Percentiles rank a stretch among this genome's conserved stretches.
These are phyloP conservation scores for Drosophila truncata DNA, from an alignment of 1,140 invertebrate genomes.

Conservation along the genomic window DNA sequence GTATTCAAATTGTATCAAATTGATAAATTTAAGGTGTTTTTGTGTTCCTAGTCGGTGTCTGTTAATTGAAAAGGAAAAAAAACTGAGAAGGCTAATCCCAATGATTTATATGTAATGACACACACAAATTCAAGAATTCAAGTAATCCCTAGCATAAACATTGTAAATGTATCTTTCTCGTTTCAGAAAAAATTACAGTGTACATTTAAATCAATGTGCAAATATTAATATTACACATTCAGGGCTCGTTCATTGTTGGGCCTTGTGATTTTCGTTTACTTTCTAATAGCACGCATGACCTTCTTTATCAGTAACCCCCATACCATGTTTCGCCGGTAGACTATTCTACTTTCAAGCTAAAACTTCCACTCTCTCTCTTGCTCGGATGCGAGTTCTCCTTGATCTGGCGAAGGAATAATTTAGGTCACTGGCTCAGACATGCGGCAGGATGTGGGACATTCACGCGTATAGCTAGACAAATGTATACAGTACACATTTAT, in stretches of 20 bases:
- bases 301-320: slow-evolving; percentile 56
- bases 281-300: slow-evolving; percentile 69
- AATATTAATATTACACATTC: slow-evolving; percentile 27
- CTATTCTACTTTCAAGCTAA: slow-evolving; percentile 68
- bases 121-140: not conserved
- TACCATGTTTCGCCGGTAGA: slow-evolving; percentile 11
- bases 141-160: not conserved
- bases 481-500: slow-evolving; percentile 78
- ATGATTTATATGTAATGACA: no score
- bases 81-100: slow-evolving; percentile 2
- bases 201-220: slow-evolving; percentile 17
- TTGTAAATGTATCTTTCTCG: not conserved
- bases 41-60: not conserved
- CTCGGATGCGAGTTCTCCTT: slow-evolving; percentile 52
- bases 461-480: slow-evolving; percentile 34
- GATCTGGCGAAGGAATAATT: slow-evolving; percentile 50
- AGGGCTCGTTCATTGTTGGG: slow-evolving; percentile 20
- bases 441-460: slow-evolving; percentile 63
- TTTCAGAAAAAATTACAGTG: slow-evolving; percentile 3
- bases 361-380: slow-evolving; percentile 33
- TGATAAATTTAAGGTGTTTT: not conserved
- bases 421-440: slow-evolving; percentile 71
- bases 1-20: not conserved
- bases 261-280: slow-evolving; percentile 53
- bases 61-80: not conserved